Percentiles rank a stretch among this genome's conserved stretches.
Evolutionary conservation across 1,140 invertebrate genomes (phyloP).

Genomic region (Bombus terrestris): DNA sequence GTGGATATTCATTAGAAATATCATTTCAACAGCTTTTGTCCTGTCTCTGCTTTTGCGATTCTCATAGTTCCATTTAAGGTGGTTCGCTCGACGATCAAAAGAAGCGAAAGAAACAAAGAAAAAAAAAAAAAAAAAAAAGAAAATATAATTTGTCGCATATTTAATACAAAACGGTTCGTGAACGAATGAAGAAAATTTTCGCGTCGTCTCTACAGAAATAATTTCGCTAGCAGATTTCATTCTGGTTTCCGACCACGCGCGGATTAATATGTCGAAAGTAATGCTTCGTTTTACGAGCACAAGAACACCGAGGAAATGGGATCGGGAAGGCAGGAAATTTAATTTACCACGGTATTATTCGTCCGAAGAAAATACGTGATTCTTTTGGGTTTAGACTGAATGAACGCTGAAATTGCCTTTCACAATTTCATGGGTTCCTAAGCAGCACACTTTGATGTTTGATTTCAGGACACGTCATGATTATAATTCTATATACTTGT

Average conservation of each 20-base stretch:
- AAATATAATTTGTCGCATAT: neutral
- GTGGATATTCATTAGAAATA: too few relatives aligned
- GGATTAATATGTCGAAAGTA: conserved; percentile 46
- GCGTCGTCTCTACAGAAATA: conserved; percentile 13
- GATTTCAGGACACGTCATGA: neutral
- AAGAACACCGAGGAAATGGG: conserved; percentile 38
- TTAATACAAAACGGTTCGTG: neutral
- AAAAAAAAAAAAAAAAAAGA: neutral
- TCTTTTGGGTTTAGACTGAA: neutral
- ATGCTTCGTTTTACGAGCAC: conserved; percentile 19
- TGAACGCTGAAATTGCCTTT: neutral
- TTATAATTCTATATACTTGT: neutral
- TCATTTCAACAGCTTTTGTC: too few relatives aligned
- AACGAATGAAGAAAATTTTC: neutral
- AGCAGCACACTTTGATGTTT: neutral
- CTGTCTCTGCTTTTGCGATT: too few relatives aligned
- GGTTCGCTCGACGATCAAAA: neutral
- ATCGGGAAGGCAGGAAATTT: conserved; percentile 41
- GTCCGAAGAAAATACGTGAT: conserved; percentile 8
- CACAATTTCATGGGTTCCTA: neutral
- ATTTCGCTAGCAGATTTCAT: conserved; percentile 21
- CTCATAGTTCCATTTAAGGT: neutral
- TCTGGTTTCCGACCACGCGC: conserved; percentile 8
- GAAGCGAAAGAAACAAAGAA: neutral
- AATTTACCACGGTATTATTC: conserved; percentile 26